A percentile compares a stretch with the other conserved stretches of the same genome.
phyloP scores from a whole-genome alignment of 64 coral and sea anemone species.

The Hydrozoanthus tunicans region DNA sequence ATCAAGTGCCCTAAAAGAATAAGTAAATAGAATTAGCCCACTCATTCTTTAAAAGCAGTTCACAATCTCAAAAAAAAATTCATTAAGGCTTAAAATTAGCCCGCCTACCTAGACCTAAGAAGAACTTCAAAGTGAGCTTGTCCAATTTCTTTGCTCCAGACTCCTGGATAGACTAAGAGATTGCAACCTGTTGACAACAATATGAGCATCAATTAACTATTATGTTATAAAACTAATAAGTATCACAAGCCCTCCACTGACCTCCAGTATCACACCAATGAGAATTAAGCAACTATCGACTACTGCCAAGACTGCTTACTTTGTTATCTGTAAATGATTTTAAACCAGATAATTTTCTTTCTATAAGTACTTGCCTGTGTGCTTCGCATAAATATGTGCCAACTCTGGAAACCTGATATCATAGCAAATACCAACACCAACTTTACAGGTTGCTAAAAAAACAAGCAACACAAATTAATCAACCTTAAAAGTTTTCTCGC shows the following conservation, averaged over 20 bases:
- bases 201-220: too few relatives aligned
- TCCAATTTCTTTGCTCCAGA: constrained; percentile 92
- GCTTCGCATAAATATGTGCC: constrained; percentile 84
- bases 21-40: not conserved
- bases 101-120: constrained; percentile 73
- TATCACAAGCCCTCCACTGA: not conserved
- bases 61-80: not conserved
- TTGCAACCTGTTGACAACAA: constrained; percentile 70
- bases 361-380: not conserved
- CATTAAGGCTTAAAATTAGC: not conserved
- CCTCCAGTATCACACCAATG: too few relatives aligned
- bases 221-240: too few relatives aligned
- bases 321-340: too few relatives aligned
- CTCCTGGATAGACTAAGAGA: constrained; percentile 90
- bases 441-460: constrained; percentile 82
- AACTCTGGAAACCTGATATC: constrained; percentile 88
- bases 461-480: too few relatives aligned
- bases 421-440: constrained; percentile 96
- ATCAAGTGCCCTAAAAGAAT: constrained; percentile 69
- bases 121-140: constrained; percentile 89
- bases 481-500: too few relatives aligned
- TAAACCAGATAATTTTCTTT: too few relatives aligned
- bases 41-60: not conserved
- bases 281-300: too few relatives aligned
- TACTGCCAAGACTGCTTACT: too few relatives aligned